phyloP scores from a whole-genome alignment of 2,888 invertebrate species.

The Protophormia terraenovae region DNA sequence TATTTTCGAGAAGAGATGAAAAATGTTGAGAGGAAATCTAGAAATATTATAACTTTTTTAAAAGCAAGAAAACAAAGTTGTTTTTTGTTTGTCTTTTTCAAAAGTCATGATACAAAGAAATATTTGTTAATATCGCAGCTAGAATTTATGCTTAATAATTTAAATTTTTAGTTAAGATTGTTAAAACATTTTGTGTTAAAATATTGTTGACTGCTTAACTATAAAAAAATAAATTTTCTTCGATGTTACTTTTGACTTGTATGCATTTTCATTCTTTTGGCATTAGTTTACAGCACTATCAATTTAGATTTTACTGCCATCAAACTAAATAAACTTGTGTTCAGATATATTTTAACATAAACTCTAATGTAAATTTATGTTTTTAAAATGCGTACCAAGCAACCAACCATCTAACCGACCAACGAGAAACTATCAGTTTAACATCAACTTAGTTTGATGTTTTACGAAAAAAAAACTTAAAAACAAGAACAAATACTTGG shows the following conservation, averaged over 20 bases:
- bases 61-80: neutral
- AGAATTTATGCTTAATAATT: neutral
- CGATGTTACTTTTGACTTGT: neutral
- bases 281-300: conserved; percentile 20
- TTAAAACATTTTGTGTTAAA: no score
- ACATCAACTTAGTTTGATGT: conserved; percentile 64
- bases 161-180: neutral
- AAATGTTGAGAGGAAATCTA: neutral
- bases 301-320: conserved; percentile 37
- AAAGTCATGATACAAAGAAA: neutral
- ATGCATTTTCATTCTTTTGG: neutral
- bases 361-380: conserved; percentile 60
- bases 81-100: neutral
- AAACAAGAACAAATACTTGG: conserved; percentile 12
- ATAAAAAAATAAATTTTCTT: no score
- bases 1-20: neutral
- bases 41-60: neutral
- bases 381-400: conserved; percentile 48
- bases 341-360: conserved; percentile 46
- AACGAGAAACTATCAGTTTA: conserved; percentile 59
- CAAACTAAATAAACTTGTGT: conserved; percentile 14
- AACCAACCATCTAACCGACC: conserved; percentile 24
- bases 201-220: no score
- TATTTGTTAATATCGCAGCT: neutral
- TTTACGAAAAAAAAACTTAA: conserved; percentile 32